phyloP scores from a whole-genome alignment of 2,888 invertebrate genomes.

The Agrochola macilenta region DNA sequence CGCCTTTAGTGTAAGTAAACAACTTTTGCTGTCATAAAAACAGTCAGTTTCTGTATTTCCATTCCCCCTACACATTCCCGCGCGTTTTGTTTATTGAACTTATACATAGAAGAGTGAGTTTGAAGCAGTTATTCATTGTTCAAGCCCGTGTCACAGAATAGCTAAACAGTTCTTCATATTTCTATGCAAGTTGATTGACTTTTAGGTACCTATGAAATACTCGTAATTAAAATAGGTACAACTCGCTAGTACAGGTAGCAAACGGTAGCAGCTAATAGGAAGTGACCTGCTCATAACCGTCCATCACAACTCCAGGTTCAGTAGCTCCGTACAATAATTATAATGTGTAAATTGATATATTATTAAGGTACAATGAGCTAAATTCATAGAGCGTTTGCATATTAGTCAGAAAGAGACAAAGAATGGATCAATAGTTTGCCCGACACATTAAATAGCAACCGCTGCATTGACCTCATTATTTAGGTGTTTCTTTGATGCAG shows the following conservation, averaged over 20 bases:
- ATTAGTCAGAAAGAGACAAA: constrained; percentile 87
- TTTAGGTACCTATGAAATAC: not conserved
- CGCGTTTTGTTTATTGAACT: constrained; percentile 64
- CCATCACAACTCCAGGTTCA: constrained; percentile 30
- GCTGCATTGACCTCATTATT: constrained; percentile 90
- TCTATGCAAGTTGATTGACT: constrained; percentile 48
- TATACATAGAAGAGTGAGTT: constrained; percentile 48
- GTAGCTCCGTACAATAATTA: constrained; percentile 19
- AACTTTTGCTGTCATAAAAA: constrained; percentile 79
- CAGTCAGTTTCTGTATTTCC: constrained; percentile 68
- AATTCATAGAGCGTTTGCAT: constrained; percentile 76
- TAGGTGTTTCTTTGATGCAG: constrained; percentile 82
- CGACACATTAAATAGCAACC: constrained; percentile 88
- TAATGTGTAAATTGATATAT: constrained; percentile 45
- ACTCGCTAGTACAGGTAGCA: not conserved
- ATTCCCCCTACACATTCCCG: constrained; percentile 58
- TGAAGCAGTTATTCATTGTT: constrained; percentile 50
- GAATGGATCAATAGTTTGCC: constrained; percentile 88
- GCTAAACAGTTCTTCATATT: constrained; percentile 51
- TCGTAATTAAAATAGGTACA: not conserved
- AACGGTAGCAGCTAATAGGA: not conserved
- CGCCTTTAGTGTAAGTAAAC: constrained; percentile 70
- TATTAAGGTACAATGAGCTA: constrained; percentile 53
- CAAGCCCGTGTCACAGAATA: constrained; percentile 53
- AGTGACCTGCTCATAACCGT: constrained; percentile 32